Evolutionary conservation across 30 jellyfish, hydroid and myxozoan species (phyloP), one percentile per base, ranked within the genome.

Genomic region (Rhopilema esculentum): DNA sequence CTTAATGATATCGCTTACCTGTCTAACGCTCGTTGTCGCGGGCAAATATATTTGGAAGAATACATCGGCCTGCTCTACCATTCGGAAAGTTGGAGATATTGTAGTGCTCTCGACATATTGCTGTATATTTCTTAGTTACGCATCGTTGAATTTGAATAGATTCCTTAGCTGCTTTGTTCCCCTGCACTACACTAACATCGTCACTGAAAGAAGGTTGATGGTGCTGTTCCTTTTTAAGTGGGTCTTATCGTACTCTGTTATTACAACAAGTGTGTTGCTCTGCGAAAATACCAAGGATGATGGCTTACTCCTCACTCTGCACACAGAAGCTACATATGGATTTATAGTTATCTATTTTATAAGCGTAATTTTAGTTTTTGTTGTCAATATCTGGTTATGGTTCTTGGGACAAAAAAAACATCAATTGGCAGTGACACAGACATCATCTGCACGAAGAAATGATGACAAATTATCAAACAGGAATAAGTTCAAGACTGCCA

Each of bases 21-120:
- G n/a, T n/a, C n/a, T n/a, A n/a, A n/a, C n/a, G 12, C 6, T 64
- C 29, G 74, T 64, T 12, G 29, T 64, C 15, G 29, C 74, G 6
- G 74, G 74, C 24, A 12, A 17, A 9, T 29, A 64, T 64, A 29
- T 64, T n/a, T n/a, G 8, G 24, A 29, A 12, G 74, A n/a, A 64
- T 64, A 64, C 29, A 8, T 29, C 9, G 9, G 74, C 24, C 8
- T 64, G 74, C 24, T 26, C 74, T n/a, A 64, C 12, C 24, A 26
- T 64, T 64, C 74, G 12, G 29, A 64, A 64, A n/a, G 24, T n/a
- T 64, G 74, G 74, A 12, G 74, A 64, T 26, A n/a, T 64, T 12
- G 24, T n/a, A 8, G 24, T 64, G 29, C 24, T 17, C 74, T 64
- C 74, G 24, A 17, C 20, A 8, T n/a, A 17, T n/a, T 64, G 74